Conservation (phyloP, 2,797 vertebrate genomes). For the Aldrovandia affinis region DNA sequence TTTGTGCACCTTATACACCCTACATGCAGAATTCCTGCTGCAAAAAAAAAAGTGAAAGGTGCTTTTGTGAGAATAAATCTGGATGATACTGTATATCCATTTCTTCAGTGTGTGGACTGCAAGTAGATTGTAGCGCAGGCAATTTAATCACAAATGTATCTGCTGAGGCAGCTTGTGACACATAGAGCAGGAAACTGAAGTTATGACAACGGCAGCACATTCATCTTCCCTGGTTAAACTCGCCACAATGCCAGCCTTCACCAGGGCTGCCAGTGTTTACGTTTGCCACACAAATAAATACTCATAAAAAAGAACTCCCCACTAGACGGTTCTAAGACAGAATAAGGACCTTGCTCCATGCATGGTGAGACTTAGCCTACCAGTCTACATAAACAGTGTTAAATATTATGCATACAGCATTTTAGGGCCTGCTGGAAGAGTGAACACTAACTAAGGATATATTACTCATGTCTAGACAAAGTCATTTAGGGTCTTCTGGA, state of each 20-base stretch:
- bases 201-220: conserved; percentile 51
- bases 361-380: neutral
- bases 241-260: conserved; percentile 40
- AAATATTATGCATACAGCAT: neutral
- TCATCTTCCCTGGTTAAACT: conserved; percentile 29
- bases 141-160: conserved; percentile 58
- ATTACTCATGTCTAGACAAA: neutral
- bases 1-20: conserved; percentile 44
- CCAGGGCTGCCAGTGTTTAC: conserved; percentile 43
- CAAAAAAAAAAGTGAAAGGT: conserved; percentile 30
- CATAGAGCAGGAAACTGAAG: conserved; percentile 43
- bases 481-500: neutral
- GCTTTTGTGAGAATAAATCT: conserved; percentile 57
- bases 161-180: conserved; percentile 55
- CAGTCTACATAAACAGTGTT: neutral
- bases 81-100: conserved; percentile 49
- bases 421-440: too few species aligned
- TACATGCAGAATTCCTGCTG: conserved; percentile 36
- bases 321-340: neutral
- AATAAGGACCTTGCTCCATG: neutral
- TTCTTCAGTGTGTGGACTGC: conserved; percentile 38
- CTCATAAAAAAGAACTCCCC: conserved; percentile 1
- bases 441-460: neutral
- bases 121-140: conserved; percentile 45
- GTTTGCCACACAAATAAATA: conserved; percentile 37